Percentiles rank a stretch among this genome's conserved stretches.
Conservation (phyloP, 2,113 vertebrate genomes). For the Cisticola juncidis region DNA sequence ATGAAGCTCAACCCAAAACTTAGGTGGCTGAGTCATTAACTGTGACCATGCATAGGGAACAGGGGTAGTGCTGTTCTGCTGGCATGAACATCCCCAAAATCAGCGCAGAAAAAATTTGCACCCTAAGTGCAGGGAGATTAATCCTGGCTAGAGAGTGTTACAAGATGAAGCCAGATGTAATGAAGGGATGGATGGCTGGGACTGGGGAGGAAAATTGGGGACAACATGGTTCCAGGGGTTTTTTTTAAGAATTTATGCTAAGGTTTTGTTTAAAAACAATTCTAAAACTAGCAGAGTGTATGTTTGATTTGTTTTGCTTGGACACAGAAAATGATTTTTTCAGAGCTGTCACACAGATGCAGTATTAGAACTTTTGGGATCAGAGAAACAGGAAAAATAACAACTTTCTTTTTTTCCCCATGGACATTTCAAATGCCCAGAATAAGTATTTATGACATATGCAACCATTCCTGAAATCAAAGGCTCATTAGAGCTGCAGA, state of each 20-base stretch:
- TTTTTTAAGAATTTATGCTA: not conserved
- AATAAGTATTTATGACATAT: conserved; percentile 3
- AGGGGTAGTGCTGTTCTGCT: not conserved
- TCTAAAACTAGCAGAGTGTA: not conserved
- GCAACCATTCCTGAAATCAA: conserved; percentile 9
- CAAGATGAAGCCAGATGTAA: not conserved
- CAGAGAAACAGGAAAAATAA: not conserved
- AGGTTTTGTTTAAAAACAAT: not conserved
- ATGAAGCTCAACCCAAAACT: not conserved
- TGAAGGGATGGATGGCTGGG: not conserved
- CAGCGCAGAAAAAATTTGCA: not conserved
- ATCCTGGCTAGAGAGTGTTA: not conserved
- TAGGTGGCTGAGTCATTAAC: not conserved
- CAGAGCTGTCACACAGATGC: not conserved
- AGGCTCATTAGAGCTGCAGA: conserved; percentile 4
- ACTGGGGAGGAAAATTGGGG: rapidly evolving
- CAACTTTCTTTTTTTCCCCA: not conserved
- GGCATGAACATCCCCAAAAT: not conserved
- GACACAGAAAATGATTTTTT: rapidly evolving
- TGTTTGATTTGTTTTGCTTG: not conserved
- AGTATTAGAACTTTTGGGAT: not conserved
- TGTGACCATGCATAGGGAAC: not conserved
- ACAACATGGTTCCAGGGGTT: not conserved
- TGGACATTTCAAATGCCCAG: not conserved
- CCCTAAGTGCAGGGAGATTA: not conserved